Evolutionary conservation across 2,113 vertebrate genomes (phyloP), one percentile per base, ranked within the genome.

Genomic region (Phainopepla nitens): DNA sequence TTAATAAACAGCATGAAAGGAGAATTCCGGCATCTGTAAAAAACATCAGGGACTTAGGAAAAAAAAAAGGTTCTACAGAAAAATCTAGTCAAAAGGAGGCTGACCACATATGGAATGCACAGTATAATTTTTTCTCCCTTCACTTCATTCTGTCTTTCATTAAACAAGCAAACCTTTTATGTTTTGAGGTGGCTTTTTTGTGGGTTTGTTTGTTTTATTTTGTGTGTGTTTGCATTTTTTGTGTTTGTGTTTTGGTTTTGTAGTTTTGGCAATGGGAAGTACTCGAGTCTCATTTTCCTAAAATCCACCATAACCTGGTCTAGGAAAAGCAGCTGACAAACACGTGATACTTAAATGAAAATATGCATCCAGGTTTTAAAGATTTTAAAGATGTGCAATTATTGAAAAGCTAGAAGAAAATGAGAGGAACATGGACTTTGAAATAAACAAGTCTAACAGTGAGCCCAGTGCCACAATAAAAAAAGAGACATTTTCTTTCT

Each of bases 341-440:
- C 0, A 0, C 13, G 15, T 1, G 7, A 68, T 9, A 42, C 19
- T 53, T n/a, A 56, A 57, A 50, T 9, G 7, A 87, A 87, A 82
- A 95, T 3, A 72, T 1, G 12, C 12, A n/a, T 5, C 28, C 39
- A 50, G 8, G 25, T 61, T 36, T 57, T 28, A 62, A 3, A 31
- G 20, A 10, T 88, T 84, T 78, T 33, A 17, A 92, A 70, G 10
- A 50, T 11, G 16, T 14, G 13, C 9, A 33, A 29, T 33, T 65
- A 62, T 8, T 50, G 22, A 75, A 93, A 87, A 50, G 28, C 35
- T 51, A 58, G 29, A 27, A 62, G 47, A 53, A 47, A 57, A 41
- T 5, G 2, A 54, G 10, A 78, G 44, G 58, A 57, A 57, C 7
- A 36, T 1, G 27, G 49, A 56, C 11, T 7, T 47, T 39, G 47